These are phyloP conservation scores for Xanthia togata DNA, from an alignment of 2,888 invertebrate species.

Conservation along the genomic window DNA sequence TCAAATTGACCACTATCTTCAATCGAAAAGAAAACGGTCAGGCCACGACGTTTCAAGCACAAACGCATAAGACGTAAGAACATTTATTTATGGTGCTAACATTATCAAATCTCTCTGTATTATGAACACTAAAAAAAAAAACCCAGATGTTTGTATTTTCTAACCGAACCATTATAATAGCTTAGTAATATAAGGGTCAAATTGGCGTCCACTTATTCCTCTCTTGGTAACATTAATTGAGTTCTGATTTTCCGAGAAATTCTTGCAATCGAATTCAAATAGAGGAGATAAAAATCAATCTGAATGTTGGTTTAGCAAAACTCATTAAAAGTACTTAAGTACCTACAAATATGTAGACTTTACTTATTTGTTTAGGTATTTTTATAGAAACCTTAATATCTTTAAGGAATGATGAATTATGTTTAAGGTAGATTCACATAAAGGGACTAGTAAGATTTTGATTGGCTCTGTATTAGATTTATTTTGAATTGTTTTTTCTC, in stretches of 20 bases:
- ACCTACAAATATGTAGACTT: not conserved
- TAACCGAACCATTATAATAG: not conserved
- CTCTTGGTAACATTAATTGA: constrained; percentile 23
- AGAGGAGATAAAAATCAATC: constrained; percentile 15
- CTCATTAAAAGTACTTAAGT: constrained; percentile 21
- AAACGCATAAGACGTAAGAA: constrained; percentile 34
- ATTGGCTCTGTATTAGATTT: too few relatives aligned
- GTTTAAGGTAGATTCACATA: too few relatives aligned
- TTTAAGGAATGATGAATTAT: not conserved
- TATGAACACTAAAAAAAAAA: too few relatives aligned
- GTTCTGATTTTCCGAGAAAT: constrained; percentile 16
- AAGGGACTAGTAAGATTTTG: too few relatives aligned
- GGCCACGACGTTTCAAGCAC: constrained; percentile 10
- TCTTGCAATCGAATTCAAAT: constrained; percentile 30
- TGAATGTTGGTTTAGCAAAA: constrained; percentile 31
- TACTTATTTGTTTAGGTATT: not conserved
- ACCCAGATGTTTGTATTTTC: not conserved
- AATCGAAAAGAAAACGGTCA: constrained; percentile 27
- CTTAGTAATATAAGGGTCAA: too few relatives aligned
- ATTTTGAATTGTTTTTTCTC: too few relatives aligned
- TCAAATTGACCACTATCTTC: constrained; percentile 52
- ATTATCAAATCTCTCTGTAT: constrained; percentile 21
- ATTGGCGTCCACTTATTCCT: not conserved
- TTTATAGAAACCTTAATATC: not conserved
- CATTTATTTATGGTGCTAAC: constrained; percentile 18